Percentiles rank a stretch among this genome's conserved stretches.
Conservation (phyloP, 2,888 invertebrate genomes). For the Crossocerus cetratus region DNA sequence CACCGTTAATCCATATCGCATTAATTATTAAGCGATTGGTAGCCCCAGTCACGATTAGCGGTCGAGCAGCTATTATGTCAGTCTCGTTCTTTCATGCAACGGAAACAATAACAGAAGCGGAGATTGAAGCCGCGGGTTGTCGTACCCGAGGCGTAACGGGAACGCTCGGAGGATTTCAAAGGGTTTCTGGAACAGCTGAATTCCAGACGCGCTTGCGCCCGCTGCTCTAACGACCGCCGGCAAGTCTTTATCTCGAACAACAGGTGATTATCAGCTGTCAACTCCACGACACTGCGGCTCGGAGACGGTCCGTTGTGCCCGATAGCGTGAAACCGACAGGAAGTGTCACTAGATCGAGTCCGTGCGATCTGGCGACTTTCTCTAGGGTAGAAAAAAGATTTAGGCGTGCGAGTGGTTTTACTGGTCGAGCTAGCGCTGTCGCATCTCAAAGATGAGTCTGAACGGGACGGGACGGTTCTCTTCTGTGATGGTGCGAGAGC, state of each 20-base stretch:
- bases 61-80: background rate
- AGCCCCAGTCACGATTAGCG: background rate
- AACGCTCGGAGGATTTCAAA: background rate
- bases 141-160: background rate
- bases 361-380: slow-evolving; percentile 38
- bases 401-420: slow-evolving; percentile 13
- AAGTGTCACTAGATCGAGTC: slow-evolving; percentile 2
- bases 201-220: background rate
- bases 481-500: background rate
- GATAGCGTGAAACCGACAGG: background rate
- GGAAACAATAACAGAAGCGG: background rate
- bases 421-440: no score
- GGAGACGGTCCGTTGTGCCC: background rate
- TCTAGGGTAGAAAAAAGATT: slow-evolving; percentile 2
- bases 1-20: slow-evolving; percentile 5
- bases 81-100: background rate
- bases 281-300: background rate
- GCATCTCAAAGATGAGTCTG: no score
- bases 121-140: no score
- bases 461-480: no score
- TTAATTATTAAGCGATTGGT: slow-evolving; percentile 2
- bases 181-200: background rate
- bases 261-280: slow-evolving; percentile 38
- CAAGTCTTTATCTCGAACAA: slow-evolving; percentile 16
- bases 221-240: slow-evolving; percentile 4